phyloP scores from a whole-genome alignment of 64 coral and sea anemone species.

The Stylophora pistillata region DNA sequence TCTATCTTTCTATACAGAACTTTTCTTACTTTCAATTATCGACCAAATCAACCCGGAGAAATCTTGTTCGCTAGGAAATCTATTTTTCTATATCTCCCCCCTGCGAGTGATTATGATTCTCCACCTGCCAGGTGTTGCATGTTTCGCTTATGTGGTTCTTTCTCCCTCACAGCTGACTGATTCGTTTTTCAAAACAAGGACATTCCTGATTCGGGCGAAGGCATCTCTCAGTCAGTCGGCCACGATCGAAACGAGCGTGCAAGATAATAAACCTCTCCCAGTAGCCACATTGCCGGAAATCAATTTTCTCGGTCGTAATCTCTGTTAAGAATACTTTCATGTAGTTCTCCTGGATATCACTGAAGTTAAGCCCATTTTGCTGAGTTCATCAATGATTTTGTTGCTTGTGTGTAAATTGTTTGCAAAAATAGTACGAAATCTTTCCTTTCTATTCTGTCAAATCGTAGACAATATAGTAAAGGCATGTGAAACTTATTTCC shows the following conservation, averaged over 20 bases:
- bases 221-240: neutral
- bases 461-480: neutral
- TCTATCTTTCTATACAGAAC: slow-evolving; percentile 15
- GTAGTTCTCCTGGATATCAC: neutral
- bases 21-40: neutral
- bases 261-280: neutral
- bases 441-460: neutral
- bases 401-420: neutral
- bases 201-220: neutral
- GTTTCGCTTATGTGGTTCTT: slow-evolving; percentile 37
- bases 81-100: slow-evolving; percentile 33
- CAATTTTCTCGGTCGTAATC: neutral
- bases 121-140: slow-evolving; percentile 14
- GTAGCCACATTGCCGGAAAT: neutral
- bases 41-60: neutral
- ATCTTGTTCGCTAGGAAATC: neutral
- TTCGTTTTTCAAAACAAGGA: slow-evolving; percentile 32
- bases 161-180: slow-evolving; percentile 1
- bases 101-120: slow-evolving; percentile 21
- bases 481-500: neutral
- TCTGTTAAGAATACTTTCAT: too few species aligned
- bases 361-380: neutral
- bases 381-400: neutral
- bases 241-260: neutral
- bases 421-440: neutral